Conservation (phyloP, 2,888 invertebrate species). For the Pollenia griseotomentosa region DNA sequence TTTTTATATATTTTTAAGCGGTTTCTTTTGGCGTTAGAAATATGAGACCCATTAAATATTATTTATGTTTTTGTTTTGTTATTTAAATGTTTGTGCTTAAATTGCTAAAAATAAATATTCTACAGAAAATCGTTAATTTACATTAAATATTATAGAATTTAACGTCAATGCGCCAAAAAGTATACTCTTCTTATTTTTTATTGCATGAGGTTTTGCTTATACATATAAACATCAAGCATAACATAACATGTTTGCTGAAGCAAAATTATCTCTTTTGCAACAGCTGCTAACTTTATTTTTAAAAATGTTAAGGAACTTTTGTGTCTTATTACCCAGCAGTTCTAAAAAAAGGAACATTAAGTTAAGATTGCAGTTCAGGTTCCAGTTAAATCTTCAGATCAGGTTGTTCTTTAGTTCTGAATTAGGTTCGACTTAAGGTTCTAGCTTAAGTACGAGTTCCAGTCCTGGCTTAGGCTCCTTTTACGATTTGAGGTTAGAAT, state of each 20-base stretch:
- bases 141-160: conserved; percentile 30
- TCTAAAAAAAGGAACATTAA: background rate
- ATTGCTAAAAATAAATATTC: background rate
- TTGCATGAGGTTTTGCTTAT: background rate
- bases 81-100: conserved; percentile 36
- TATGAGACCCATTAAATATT: background rate
- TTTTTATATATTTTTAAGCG: no score
- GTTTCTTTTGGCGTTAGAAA: no score
- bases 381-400: no score
- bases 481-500: no score
- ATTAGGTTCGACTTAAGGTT: no score
- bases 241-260: conserved; percentile 25
- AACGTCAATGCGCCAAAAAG: conserved; percentile 55
- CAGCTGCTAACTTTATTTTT: conserved; percentile 60
- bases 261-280: conserved; percentile 56
- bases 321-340: conserved; percentile 48
- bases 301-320: background rate
- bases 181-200: conserved; percentile 40
- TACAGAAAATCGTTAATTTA: conserved; percentile 32
- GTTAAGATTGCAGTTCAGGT: no score
- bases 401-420: no score
- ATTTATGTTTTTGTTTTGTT: background rate
- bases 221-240: background rate
- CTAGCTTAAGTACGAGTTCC: no score
- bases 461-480: no score